Conservation (phyloP, 2,113 vertebrate species). For the Phycodurus eques region DNA sequence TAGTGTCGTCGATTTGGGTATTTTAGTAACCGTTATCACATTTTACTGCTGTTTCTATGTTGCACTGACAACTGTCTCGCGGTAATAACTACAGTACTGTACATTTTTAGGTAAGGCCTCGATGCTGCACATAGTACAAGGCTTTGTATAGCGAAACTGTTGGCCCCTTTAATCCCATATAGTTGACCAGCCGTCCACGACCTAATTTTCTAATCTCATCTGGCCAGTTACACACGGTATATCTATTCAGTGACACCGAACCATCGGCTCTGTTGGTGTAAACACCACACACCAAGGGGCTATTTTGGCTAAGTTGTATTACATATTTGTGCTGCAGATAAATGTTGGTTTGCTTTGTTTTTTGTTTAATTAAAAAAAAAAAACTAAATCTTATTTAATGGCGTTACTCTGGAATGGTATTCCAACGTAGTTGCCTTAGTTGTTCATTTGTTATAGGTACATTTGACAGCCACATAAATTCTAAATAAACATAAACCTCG, state of each 20-base stretch:
- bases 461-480: neutral
- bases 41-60: neutral
- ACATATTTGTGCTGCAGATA: neutral
- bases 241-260: neutral
- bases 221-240: conserved; percentile 34
- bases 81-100: neutral
- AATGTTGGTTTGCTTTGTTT: neutral
- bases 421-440: neutral
- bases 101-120: neutral
- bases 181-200: conserved; percentile 67
- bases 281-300: neutral
- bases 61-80: neutral
- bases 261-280: neutral
- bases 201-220: conserved; percentile 74
- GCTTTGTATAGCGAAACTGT: conserved; percentile 4
- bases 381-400: too few species aligned
- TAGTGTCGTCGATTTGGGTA: neutral
- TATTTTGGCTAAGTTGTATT: neutral
- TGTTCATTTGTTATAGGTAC: neutral
- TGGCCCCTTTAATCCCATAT: conserved; percentile 64
- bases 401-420: neutral
- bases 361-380: neutral
- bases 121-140: neutral
- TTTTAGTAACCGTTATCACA: neutral
- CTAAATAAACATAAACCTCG: neutral